Conservation (phyloP, 2,888 invertebrate genomes). For the Oxytorus armatus region DNA sequence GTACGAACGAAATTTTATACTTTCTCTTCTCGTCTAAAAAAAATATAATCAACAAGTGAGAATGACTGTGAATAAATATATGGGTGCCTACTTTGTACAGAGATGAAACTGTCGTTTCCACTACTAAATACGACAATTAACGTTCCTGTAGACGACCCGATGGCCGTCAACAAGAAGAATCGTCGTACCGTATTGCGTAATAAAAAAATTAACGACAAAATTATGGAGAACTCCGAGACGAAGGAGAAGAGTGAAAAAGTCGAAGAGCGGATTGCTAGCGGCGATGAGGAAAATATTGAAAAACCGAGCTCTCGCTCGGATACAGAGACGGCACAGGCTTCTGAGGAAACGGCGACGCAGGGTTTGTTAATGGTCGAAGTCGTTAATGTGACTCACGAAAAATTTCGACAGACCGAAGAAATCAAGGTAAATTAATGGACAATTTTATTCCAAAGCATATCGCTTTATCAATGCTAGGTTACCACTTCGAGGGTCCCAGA, state of each 20-base stretch:
- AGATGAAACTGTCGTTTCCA: conserved; percentile 93
- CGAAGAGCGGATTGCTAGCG: conserved; percentile 68
- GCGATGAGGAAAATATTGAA: conserved; percentile 45
- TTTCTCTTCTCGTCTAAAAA: not conserved
- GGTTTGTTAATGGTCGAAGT: conserved; percentile 96
- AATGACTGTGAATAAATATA: conserved; percentile 22
- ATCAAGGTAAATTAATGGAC: conserved; percentile 88
- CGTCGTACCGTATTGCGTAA: conserved; percentile 76
- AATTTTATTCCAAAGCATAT: too few species aligned
- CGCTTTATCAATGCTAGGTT: too few species aligned
- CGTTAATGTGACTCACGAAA: conserved; percentile 95
- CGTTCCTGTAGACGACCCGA: conserved; percentile 92
- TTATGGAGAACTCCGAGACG: conserved; percentile 48
- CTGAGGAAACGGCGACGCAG: conserved; percentile 75
- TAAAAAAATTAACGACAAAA: conserved; percentile 74
- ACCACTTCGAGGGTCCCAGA: too few species aligned
- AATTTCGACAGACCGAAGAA: conserved; percentile 96
- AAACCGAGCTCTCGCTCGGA: conserved; percentile 59
- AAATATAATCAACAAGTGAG: not conserved
- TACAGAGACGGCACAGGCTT: conserved; percentile 53
- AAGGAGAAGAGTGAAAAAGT: conserved; percentile 57
- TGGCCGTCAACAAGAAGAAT: conserved; percentile 84
- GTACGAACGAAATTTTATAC: not conserved
- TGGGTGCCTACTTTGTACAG: conserved; percentile 81
- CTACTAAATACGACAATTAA: conserved; percentile 93